Percentiles rank a stretch among this genome's conserved stretches.
Conservation (phyloP, 2,113 vertebrate species). For the Eretmochelys imbricata region DNA sequence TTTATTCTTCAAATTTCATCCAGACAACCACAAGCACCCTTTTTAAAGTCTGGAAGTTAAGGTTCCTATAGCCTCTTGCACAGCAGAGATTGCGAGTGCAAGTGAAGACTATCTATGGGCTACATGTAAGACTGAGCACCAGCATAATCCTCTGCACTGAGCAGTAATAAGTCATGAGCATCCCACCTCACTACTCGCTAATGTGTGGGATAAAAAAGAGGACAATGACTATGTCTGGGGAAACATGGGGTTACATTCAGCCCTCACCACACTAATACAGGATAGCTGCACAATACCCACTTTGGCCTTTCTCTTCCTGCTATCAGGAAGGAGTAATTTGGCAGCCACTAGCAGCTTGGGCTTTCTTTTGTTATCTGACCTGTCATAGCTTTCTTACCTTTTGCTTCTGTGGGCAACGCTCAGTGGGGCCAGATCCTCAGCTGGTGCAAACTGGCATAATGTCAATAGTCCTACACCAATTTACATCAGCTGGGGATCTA, state of each 20-base stretch:
- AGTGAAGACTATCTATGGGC: not conserved
- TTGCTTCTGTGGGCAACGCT: not conserved
- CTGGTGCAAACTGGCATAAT: not conserved
- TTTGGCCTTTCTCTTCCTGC: not conserved
- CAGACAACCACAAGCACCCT: not conserved
- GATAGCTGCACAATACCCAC: not conserved
- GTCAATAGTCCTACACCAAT: not conserved
- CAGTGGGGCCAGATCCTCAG: accelerated
- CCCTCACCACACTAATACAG: not conserved
- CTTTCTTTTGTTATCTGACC: not conserved
- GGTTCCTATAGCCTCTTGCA: not conserved
- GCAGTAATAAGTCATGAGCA: not conserved
- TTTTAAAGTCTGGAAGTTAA: not conserved
- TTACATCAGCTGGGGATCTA: not conserved
- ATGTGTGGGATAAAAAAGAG: not conserved
- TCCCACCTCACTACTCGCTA: not conserved
- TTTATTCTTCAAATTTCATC: not conserved
- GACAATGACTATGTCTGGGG: not conserved
- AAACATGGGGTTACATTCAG: not conserved
- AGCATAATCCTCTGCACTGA: not conserved
- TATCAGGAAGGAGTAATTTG: not conserved
- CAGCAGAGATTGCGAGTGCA: not conserved
- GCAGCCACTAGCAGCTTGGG: not conserved
- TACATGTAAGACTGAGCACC: not conserved
- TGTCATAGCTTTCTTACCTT: not conserved